Conservation (phyloP, 2,888 invertebrate species). For the Terebella lapidaria region DNA sequence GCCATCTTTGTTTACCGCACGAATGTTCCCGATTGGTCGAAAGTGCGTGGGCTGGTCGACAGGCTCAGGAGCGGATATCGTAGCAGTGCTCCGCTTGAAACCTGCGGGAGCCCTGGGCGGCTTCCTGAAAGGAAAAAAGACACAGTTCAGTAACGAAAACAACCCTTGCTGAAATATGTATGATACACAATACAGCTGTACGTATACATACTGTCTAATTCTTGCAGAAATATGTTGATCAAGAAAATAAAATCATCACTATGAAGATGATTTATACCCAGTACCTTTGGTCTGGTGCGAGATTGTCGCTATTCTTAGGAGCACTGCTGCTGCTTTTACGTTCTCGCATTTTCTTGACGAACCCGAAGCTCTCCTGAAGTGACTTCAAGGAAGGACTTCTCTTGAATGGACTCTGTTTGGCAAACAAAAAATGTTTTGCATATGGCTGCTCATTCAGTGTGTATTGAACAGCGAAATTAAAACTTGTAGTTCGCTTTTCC, state of each 20-base stretch:
- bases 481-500: too few species aligned
- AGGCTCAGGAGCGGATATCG: neutral
- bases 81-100: neutral
- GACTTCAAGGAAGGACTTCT: neutral
- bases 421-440: neutral
- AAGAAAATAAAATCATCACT: too few species aligned
- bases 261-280: too few species aligned
- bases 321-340: neutral
- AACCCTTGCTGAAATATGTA: too few species aligned
- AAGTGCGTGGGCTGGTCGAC: conserved; percentile 18
- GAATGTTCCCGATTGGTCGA: conserved; percentile 37
- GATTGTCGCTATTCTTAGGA: neutral
- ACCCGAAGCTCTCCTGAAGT: neutral
- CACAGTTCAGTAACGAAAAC: too few species aligned
- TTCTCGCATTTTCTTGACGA: neutral
- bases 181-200: too few species aligned
- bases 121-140: neutral
- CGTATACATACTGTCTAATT: too few species aligned
- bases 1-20: conserved; percentile 41
- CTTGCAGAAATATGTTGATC: too few species aligned
- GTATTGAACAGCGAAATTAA: too few species aligned
- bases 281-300: neutral
- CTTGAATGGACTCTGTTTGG: neutral
- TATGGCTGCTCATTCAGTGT: too few species aligned
- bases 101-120: conserved; percentile 1